These are phyloP conservation scores for Ennomos erosarius DNA, from an alignment of 2,888 invertebrate species.

Conservation along the genomic window DNA sequence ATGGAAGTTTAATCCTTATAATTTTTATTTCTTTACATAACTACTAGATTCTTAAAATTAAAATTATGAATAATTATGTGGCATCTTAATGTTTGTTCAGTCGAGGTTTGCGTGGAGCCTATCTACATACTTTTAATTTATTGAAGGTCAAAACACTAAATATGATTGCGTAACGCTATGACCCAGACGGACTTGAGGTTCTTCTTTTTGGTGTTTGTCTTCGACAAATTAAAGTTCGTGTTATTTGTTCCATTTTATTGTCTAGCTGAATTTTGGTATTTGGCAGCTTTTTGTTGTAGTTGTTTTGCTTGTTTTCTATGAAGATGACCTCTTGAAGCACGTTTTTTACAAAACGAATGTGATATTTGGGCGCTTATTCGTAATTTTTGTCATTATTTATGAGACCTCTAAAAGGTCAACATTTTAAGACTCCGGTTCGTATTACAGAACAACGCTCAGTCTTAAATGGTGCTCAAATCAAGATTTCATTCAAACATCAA, in stretches of 20 bases:
- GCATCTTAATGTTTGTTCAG: conserved; percentile 7
- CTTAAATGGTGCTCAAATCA: too few relatives aligned
- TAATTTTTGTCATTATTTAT: too few relatives aligned
- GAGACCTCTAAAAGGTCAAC: too few relatives aligned
- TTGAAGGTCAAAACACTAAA: conserved; percentile 27
- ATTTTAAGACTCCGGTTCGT: too few relatives aligned
- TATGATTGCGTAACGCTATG: conserved; percentile 31
- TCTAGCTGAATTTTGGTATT: conserved; percentile 8
- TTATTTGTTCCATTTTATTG: conserved; percentile 24
- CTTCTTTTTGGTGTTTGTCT: conserved; percentile 26
- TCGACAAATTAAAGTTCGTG: conserved; percentile 20
- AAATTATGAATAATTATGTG: conserved; percentile 10
- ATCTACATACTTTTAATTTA: conserved; percentile 16
- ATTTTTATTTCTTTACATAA: too few relatives aligned
- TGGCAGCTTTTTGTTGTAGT: background rate
- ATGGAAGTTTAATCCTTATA: too few relatives aligned
- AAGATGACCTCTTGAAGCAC: conserved; percentile 1
- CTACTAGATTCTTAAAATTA: conserved; percentile 7
- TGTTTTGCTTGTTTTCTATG: conserved; percentile 11
- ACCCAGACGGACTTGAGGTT: conserved; percentile 38
- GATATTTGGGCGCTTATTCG: too few relatives aligned
- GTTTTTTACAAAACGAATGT: too few relatives aligned
- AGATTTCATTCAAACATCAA: too few relatives aligned
- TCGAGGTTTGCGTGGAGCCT: conserved; percentile 15
- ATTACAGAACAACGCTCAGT: too few relatives aligned